Evolutionary conservation across 1,140 invertebrate genomes (phyloP), one percentile per base, ranked within the genome.

Genomic region (Dendroctonus valens): DNA sequence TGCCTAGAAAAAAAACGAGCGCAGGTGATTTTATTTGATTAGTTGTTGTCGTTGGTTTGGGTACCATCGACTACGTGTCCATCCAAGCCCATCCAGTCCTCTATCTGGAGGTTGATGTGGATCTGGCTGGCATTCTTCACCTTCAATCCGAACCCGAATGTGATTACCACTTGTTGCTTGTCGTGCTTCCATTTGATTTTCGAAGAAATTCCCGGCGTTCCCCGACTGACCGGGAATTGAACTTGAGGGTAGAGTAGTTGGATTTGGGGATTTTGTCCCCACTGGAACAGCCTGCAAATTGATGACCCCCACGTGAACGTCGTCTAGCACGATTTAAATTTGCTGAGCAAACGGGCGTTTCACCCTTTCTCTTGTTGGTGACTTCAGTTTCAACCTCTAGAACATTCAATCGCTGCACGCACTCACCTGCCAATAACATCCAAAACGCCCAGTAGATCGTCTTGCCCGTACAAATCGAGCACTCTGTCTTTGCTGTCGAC

Each of bases 21-120:
- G 26, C n/a, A 3, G 26, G 26, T 26, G 26, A 26, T 26, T 26
- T 26, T 26, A 2, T 46, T 11, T 46, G 44, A 11, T 46, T 46
- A 11, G 44, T 46, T 46, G 12, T 1, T 11, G 2, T 12, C 44
- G 44, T 46, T 46, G 12, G 12, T 46, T 2, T 46, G 26, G 26
- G 67, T 80, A 76, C 89, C 89, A 80, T 98, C 94, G 70, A 98
- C 91, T 5, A 90, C 83, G 78, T 98, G 94, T 3, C 93, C 94
- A 40, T 80, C 78, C 78, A 93, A 86, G 75, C 86, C 97, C 51
- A 89, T 84, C 74, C 88, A 89, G 65, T 90, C 86, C 51, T 88
- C 85, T 69, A 91, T 86, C 5, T 77, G 79, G 0, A 91, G 77
- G 39, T 86, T 83, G 50, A 86, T 58, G 40, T 7, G 44, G 6